phyloP scores from a whole-genome alignment of 1,140 invertebrate genomes.

The Panagrolaimus sp. region DNA sequence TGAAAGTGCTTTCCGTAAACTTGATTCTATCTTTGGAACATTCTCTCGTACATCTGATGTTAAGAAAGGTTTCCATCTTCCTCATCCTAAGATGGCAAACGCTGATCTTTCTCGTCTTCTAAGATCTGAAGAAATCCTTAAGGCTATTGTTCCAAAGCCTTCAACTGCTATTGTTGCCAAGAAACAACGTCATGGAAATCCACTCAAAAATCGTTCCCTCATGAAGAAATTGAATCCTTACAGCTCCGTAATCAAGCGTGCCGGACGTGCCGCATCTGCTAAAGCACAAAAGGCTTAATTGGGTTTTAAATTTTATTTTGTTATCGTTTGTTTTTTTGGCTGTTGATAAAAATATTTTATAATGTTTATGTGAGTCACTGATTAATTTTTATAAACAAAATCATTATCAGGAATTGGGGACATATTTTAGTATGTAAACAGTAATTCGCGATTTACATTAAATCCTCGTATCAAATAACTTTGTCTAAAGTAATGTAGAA shows the following conservation, averaged over 20 bases:
- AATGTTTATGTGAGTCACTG: no score
- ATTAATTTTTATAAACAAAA: no score
- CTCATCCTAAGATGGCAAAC: conserved; percentile 84
- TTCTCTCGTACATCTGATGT: conserved; percentile 78
- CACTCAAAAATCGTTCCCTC: conserved; percentile 77
- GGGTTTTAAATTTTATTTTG: conserved; percentile 6
- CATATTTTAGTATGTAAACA: no score
- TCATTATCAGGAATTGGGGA: no score
- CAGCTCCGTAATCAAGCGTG: conserved; percentile 73
- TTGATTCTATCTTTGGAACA: conserved; percentile 86
- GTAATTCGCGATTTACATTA: no score
- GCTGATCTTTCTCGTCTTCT: conserved; percentile 83
- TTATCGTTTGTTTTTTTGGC: conserved; percentile 4
- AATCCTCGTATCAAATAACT: no score
- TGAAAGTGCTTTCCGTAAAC: conserved; percentile 76
- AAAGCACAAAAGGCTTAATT: neutral
- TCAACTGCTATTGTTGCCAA: conserved; percentile 39
- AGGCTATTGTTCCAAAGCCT: conserved; percentile 67
- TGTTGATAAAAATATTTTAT: conserved; percentile 8
- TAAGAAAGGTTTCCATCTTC: conserved; percentile 71
- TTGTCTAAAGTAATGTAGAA: no score
- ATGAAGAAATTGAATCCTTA: conserved; percentile 89
- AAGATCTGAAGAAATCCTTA: conserved; percentile 88
- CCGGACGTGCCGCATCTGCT: neutral
- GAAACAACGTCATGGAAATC: conserved; percentile 76